These are phyloP conservation scores for Cryptocheilus praepositus DNA, from an alignment of 2,888 invertebrate genomes.

Conservation along the genomic window DNA sequence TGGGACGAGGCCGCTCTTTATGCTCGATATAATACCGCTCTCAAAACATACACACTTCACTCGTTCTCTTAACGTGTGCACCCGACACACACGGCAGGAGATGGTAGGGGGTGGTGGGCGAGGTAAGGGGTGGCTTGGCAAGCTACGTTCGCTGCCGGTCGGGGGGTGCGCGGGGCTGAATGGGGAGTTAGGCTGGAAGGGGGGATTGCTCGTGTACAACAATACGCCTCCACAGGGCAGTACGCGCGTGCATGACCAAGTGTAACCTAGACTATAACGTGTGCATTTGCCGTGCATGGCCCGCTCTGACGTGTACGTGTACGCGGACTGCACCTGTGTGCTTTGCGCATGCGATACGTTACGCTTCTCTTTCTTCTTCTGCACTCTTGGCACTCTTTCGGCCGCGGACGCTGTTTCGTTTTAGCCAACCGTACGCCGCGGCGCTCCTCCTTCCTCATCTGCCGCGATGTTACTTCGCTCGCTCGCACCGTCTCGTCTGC, in stretches of 20 bases:
- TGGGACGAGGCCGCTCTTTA: conserved; percentile 74
- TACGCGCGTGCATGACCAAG: conserved; percentile 28
- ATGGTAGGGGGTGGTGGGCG: background rate
- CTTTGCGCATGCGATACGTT: conserved; percentile 26
- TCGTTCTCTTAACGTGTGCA: conserved; percentile 56
- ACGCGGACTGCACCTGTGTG: conserved; percentile 6
- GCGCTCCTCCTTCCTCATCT: conserved; percentile 2
- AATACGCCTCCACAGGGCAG: conserved; percentile 33
- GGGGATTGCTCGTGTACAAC: conserved; percentile 28
- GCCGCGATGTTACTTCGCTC: background rate
- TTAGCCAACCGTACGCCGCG: background rate
- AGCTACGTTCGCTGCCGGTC: no score
- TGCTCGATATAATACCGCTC: conserved; percentile 75
- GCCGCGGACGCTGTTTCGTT: conserved; percentile 30
- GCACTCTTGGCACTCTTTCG: conserved; percentile 38
- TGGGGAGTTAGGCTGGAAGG: background rate
- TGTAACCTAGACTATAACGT: conserved; percentile 19
- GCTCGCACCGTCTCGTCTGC: conserved; percentile 17
- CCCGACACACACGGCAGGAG: conserved; percentile 35
- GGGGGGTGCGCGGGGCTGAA: background rate
- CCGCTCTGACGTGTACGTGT: conserved; percentile 1
- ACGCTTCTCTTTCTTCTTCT: conserved; percentile 42
- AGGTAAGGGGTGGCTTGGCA: no score
- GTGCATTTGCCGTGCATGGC: conserved; percentile 2
- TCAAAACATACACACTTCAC: conserved; percentile 74